Evolutionary conservation across 2,888 invertebrate genomes (phyloP).

Genomic region (Cheilosia scutellata): DNA sequence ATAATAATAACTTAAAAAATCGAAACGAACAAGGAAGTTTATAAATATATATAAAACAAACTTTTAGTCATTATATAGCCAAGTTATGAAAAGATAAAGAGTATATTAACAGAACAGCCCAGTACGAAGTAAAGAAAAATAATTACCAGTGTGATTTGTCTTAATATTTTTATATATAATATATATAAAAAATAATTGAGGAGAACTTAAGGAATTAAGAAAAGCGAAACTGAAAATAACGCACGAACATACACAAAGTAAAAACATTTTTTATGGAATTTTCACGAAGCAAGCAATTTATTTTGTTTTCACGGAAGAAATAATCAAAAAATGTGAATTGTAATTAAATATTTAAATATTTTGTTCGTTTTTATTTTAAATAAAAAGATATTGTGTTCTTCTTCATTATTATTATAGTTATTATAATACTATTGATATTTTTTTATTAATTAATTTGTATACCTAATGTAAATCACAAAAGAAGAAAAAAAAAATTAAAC

Average conservation of each 20-base stretch:
- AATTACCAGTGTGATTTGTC: conserved; percentile 56
- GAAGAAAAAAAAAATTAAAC: conserved; percentile 56
- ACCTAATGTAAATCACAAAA: conserved; percentile 73
- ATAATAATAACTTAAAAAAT: conserved; percentile 53
- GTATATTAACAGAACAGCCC: conserved; percentile 14
- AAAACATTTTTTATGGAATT: conserved; percentile 7
- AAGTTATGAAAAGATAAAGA: conserved; percentile 30
- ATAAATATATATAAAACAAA: conserved; percentile 47
- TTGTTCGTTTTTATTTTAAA: conserved; percentile 31
- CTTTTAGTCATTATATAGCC: conserved; percentile 43
- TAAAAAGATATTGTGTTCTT: conserved; percentile 77
- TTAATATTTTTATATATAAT: conserved; percentile 55
- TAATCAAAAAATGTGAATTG: conserved; percentile 44
- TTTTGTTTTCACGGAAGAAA: conserved; percentile 40
- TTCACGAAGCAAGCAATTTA: conserved; percentile 14
- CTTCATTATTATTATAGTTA: conserved; percentile 74
- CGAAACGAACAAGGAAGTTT: conserved; percentile 52
- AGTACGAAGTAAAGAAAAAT: conserved; percentile 27
- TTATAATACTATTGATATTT: conserved; percentile 75
- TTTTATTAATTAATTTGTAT: conserved; percentile 74
- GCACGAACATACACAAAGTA: conserved; percentile 36
- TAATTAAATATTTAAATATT: conserved; percentile 2
- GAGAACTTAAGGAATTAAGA: conserved; percentile 34
- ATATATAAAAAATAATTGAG: conserved; percentile 44
- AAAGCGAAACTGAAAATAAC: background rate